phyloP scores from a whole-genome alignment of 2,113 vertebrate species.

The Myiopsitta monachus region DNA sequence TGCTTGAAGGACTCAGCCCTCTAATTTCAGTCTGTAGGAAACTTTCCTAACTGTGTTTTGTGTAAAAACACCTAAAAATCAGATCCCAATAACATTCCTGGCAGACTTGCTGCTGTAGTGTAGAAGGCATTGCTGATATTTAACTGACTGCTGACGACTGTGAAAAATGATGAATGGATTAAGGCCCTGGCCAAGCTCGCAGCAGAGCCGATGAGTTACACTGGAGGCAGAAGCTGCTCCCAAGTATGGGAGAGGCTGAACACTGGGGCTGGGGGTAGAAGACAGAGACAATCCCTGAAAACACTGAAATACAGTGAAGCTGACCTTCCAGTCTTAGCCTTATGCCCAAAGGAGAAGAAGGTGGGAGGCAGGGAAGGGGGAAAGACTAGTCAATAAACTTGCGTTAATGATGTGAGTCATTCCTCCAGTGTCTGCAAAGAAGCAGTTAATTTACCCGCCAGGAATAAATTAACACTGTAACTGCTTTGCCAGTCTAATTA shows the following conservation, averaged over 20 bases:
- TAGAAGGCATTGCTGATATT: neutral
- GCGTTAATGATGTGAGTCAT: constrained; percentile 43
- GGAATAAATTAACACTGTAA: constrained; percentile 57
- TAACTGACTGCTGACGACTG: neutral
- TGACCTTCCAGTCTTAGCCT: neutral
- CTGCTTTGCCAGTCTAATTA: constrained; percentile 49
- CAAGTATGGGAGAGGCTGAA: neutral
- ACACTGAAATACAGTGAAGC: neutral
- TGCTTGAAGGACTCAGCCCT: neutral
- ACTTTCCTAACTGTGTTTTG: constrained; percentile 47
- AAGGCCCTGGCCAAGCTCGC: neutral
- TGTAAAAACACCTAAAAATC: constrained; percentile 55
- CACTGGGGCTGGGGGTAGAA: neutral
- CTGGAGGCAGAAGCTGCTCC: rapidly evolving
- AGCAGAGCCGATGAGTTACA: neutral
- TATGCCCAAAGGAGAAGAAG: neutral
- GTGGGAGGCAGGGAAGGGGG: neutral
- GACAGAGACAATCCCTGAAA: neutral
- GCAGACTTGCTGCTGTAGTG: neutral
- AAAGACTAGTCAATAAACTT: neutral
- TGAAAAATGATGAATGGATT: neutral
- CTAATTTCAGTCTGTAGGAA: constrained; percentile 18
- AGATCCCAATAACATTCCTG: neutral
- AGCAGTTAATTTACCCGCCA: constrained; percentile 35
- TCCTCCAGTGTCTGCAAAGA: constrained; percentile 24